Base-by-base conservation (phyloP, 1,140 invertebrate genomes). In the Dreissena rostriformis region DNA sequence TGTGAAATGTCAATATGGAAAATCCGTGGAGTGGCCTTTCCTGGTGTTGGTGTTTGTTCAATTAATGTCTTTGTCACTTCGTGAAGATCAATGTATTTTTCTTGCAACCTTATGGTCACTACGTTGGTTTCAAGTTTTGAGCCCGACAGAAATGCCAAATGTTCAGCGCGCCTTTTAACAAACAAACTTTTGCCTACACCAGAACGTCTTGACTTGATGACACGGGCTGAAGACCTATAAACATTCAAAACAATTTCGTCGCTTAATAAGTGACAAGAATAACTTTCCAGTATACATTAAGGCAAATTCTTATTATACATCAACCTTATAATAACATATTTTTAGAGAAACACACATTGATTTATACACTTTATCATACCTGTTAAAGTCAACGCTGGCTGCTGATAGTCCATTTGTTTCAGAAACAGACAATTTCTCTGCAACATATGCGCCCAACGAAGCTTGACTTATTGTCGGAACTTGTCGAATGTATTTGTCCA, bases 101-200 rank as follows among this genome's bases (percentile, higher is more conserved):
- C 80, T 61, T 88, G 84, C 55, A 90, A 66, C 17, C 83, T 84
- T 51, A 90, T 88, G 22, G 82, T 73, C 51, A 82, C 67, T 12
- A 39, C 28, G n/a, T 53, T 55, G n/a, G 29, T 22, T 15, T 22
- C 29, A 8, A 55, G 24, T 12, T 77, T 29, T 51, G n/a, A 24
- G 26, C 52, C 15, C 39, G 52, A 66, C 11, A 66, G 57, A 19
- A n/a, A 22, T 65, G 19, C 15, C 29, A 90, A 61, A 49, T 87
- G 53, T 65, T 86, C 74, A 14, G 77, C 67, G 26, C 86, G 22
- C 15, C 89, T 67, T 17, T 74, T 70, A 14, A 84, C 82, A 53
- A 83, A 84, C 49, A 92, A 81, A 15, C 86, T 86, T 80, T 91
- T 91, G 2, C 90, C 90, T 73, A 87, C 88, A 63, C 89, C 90